A percentile compares a stretch with the other conserved stretches of the same genome.
These are phyloP conservation scores for Cephonodes hylas DNA, from an alignment of 2,888 invertebrate genomes.

Conservation along the genomic window DNA sequence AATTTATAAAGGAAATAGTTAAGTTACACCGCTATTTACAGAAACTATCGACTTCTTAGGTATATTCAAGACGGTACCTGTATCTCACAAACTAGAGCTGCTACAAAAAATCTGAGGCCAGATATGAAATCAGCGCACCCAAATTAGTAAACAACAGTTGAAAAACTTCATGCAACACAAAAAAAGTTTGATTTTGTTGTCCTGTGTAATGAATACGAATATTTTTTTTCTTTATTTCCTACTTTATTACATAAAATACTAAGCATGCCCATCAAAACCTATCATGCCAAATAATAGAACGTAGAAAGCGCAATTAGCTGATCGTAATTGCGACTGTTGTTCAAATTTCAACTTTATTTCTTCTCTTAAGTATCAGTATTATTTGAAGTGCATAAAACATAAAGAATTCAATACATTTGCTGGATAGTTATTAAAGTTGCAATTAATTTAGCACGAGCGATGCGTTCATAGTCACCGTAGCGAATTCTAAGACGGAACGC, in stretches of 20 bases:
- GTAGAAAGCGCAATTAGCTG: not conserved
- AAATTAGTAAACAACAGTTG: no score
- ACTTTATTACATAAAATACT: not conserved
- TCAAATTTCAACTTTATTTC: not conserved
- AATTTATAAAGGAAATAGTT: no score
- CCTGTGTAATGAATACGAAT: no score
- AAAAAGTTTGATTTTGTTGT: no score
- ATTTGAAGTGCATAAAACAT: not conserved
- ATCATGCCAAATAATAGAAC: not conserved
- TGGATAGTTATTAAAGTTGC: conserved; percentile 36
- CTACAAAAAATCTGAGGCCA: no score
- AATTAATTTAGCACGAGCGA: conserved; percentile 40
- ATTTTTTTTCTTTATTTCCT: not conserved
- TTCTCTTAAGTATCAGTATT: not conserved
- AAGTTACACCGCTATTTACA: no score
- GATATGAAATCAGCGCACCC: no score
- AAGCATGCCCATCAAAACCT: not conserved
- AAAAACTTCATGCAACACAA: no score
- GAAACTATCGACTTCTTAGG: no score
- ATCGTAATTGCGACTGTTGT: not conserved
- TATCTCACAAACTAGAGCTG: no score
- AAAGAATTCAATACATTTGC: conserved; percentile 2
- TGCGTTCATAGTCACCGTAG: conserved; percentile 36
- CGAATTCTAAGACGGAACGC: conserved; percentile 38
- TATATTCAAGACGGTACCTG: no score